Percentiles rank a stretch among this genome's conserved stretches.
These are phyloP conservation scores for Dolichallabes microphthalmus DNA, from an alignment of 2,113 vertebrate species.

Conservation along the genomic window DNA sequence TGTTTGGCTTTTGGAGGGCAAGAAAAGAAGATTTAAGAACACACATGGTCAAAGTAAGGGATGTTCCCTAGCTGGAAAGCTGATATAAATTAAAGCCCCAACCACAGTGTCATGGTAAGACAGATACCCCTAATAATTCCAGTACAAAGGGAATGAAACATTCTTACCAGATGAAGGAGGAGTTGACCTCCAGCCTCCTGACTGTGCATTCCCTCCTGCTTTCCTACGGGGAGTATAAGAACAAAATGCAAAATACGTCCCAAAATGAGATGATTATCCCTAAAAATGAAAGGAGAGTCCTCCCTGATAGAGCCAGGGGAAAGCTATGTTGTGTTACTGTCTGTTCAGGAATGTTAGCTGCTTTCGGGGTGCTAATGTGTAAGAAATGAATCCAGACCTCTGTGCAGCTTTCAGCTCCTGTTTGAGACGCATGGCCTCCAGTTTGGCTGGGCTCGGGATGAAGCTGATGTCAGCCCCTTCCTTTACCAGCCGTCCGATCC, in stretches of 20 bases:
- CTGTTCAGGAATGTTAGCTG: constrained; percentile 28
- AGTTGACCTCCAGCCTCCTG: constrained; percentile 88
- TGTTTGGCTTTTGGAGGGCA: constrained; percentile 75
- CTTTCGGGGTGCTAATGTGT: not conserved
- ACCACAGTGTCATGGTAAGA: not conserved
- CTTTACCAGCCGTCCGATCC: constrained; percentile 94
- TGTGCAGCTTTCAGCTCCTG: constrained; percentile 83
- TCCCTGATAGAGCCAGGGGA: not conserved
- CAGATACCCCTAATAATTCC: not conserved
- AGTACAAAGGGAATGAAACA: not conserved
- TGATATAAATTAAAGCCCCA: not conserved
- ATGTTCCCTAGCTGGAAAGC: not conserved
- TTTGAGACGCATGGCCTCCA: constrained; percentile 88
- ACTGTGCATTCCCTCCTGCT: constrained; percentile 82
- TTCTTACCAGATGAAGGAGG: constrained; percentile 88
- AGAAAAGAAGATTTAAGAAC: constrained; percentile 50
- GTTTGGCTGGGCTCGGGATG: constrained; percentile 93
- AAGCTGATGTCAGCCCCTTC: constrained; percentile 94
- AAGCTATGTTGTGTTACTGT: not conserved
- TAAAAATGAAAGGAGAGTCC: not conserved
- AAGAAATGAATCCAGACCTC: constrained; percentile 61
- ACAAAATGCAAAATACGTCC: not conserved
- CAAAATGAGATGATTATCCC: not conserved
- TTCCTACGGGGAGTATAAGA: constrained; percentile 71
- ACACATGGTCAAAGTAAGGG: not conserved